These are phyloP conservation scores for Zoroaster sp. DNA, from an alignment of 53 echinoderm and acorn worm genomes.

Conservation along the genomic window DNA sequence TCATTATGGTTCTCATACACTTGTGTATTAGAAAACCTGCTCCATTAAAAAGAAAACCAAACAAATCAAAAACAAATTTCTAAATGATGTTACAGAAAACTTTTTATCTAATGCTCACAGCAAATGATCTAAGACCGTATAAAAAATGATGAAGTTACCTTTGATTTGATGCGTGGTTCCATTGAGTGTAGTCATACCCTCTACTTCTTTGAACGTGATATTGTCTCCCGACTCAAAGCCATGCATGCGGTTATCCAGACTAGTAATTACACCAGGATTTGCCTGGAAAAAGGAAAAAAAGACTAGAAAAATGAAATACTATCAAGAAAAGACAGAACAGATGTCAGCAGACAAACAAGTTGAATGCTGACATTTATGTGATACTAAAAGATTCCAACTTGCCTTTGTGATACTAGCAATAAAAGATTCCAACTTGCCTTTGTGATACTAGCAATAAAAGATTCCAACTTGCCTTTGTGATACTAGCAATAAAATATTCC, in stretches of 20 bases:
- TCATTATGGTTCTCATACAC: too few species aligned
- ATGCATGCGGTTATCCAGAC: conserved; percentile 86
- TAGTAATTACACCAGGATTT: conserved; percentile 90
- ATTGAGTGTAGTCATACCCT: conserved; percentile 87
- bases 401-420: neutral
- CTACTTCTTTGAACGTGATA: conserved; percentile 88
- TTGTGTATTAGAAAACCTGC: too few species aligned
- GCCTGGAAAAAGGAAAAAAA: conserved; percentile 40
- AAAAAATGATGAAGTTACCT: too few species aligned
- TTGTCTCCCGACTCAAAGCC: conserved; percentile 80
- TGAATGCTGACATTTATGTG: too few species aligned
- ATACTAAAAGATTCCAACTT: too few species aligned
- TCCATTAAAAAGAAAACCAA: too few species aligned
- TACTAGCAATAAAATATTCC: neutral
- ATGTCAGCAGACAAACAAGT: too few species aligned
- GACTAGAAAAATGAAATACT: neutral
- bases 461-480: neutral
- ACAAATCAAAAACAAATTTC: too few species aligned
- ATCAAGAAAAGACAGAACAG: too few species aligned
- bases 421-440: neutral
- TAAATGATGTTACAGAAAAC: too few species aligned
- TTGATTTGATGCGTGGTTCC: conserved; percentile 70
- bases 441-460: neutral
- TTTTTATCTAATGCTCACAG: too few species aligned
- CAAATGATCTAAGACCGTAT: too few species aligned